Conservation (phyloP, 2,888 invertebrate genomes). For the Bombylius major region DNA sequence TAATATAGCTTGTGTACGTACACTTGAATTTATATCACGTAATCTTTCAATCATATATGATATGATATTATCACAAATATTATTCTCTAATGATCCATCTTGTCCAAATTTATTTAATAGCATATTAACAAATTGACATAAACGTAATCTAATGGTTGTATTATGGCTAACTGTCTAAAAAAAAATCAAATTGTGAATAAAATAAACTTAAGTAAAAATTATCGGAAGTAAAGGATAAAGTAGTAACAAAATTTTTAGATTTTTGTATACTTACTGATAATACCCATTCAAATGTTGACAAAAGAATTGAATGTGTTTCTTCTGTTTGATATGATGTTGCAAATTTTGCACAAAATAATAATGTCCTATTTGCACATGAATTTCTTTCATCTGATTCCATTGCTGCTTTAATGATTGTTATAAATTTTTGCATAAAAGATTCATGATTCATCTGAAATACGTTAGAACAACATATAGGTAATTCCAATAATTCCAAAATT, state of each 20-base stretch:
- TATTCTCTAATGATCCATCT: slow-evolving; percentile 63
- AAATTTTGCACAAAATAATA: slow-evolving; percentile 61
- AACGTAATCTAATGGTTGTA: slow-evolving; percentile 51
- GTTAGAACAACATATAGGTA: slow-evolving; percentile 18
- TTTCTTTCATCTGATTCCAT: slow-evolving; percentile 55
- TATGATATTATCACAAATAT: slow-evolving; percentile 58
- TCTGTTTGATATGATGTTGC: slow-evolving; percentile 47
- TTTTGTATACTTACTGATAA: slow-evolving; percentile 19
- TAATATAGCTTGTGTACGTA: slow-evolving; percentile 66
- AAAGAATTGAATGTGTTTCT: slow-evolving; percentile 27
- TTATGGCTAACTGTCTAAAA: slow-evolving; percentile 38
- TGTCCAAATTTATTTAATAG: slow-evolving; percentile 61
- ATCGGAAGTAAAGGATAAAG: slow-evolving; percentile 1
- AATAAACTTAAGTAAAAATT: background rate
- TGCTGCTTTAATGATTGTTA: slow-evolving; percentile 48
- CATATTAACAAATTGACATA: slow-evolving; percentile 66
- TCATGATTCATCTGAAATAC: slow-evolving; percentile 39
- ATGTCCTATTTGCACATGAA: slow-evolving; percentile 51
- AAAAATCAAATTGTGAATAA: background rate
- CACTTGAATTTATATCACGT: slow-evolving; percentile 60
- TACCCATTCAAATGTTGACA: slow-evolving; percentile 26
- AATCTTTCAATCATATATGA: slow-evolving; percentile 53
- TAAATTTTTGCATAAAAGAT: slow-evolving; percentile 50
- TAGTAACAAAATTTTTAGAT: background rate
- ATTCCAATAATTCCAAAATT: background rate